phyloP scores from a whole-genome alignment of 2,113 vertebrate species.

The Percina caprodes region DNA sequence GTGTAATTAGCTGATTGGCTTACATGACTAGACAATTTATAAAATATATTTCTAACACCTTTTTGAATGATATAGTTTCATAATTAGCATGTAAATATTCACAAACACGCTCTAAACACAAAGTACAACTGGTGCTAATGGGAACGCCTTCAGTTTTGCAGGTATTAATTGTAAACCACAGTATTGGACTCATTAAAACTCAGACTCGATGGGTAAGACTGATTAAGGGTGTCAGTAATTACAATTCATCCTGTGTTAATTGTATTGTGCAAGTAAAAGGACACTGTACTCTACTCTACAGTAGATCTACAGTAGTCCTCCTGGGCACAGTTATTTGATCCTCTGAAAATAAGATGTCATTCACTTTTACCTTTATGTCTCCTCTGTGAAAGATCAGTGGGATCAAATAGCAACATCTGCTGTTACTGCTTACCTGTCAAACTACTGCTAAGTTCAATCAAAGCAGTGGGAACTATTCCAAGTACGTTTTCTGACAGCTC shows the following conservation, averaged over 20 bases:
- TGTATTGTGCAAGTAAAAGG: not conserved
- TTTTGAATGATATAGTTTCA: too few relatives aligned
- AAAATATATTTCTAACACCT: too few relatives aligned
- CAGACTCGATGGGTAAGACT: not conserved
- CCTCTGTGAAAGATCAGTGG: not conserved
- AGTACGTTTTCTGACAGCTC: not conserved
- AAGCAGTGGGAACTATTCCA: conserved; percentile 22
- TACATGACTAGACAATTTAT: too few relatives aligned
- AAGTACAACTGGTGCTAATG: not conserved
- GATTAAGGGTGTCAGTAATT: not conserved
- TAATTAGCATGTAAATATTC: not conserved
- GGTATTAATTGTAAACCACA: too few relatives aligned
- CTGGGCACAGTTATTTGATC: conserved; percentile 16
- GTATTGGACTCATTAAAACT: not conserved
- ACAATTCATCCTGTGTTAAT: not conserved
- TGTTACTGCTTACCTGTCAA: conserved; percentile 17
- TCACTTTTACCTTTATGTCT: conserved; percentile 6
- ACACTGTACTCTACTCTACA: not conserved
- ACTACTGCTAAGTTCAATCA: conserved; percentile 16
- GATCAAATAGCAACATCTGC: conserved; percentile 20
- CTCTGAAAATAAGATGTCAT: conserved; percentile 16
- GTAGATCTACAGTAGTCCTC: not conserved
- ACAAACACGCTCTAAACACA: not conserved
- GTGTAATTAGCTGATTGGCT: too few relatives aligned
- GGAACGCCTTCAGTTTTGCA: too few relatives aligned